A percentile compares a stretch with the other conserved stretches of the same genome.
Evolutionary conservation across 2,113 vertebrate species (phyloP).

Genomic region (Sceloporus undulatus): DNA sequence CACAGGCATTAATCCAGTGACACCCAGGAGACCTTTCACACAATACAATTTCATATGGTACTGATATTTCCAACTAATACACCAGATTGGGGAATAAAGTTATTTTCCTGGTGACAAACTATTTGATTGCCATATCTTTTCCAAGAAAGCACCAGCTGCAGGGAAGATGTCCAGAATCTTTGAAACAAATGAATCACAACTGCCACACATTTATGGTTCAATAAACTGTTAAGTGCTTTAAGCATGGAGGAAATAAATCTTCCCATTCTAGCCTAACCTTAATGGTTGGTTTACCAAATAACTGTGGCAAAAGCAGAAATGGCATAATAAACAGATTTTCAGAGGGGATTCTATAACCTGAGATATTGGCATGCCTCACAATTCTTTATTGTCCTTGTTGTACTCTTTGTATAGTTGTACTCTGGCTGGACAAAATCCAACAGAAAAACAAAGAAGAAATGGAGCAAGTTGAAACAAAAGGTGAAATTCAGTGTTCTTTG

Average conservation of each 20-base stretch:
- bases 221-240: slow-evolving; percentile 1
- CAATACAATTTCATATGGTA: neutral
- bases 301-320: neutral
- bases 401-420: neutral
- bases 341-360: neutral
- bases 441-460: too few relatives aligned
- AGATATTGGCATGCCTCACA: neutral
- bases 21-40: neutral
- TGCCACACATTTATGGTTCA: neutral
- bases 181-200: neutral
- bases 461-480: too few relatives aligned
- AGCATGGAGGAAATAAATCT: neutral
- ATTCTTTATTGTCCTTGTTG: neutral
- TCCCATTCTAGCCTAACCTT: neutral
- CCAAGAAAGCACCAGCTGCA: neutral
- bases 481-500: too few relatives aligned
- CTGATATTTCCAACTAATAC: neutral
- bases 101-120: neutral
- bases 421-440: neutral
- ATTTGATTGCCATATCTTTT: neutral
- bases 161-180: neutral
- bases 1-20: neutral
- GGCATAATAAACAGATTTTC: neutral
- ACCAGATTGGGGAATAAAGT: neutral
- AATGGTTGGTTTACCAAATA: neutral